phyloP scores from a whole-genome alignment of 2,113 vertebrate species.

The Heterocephalus glaber region DNA sequence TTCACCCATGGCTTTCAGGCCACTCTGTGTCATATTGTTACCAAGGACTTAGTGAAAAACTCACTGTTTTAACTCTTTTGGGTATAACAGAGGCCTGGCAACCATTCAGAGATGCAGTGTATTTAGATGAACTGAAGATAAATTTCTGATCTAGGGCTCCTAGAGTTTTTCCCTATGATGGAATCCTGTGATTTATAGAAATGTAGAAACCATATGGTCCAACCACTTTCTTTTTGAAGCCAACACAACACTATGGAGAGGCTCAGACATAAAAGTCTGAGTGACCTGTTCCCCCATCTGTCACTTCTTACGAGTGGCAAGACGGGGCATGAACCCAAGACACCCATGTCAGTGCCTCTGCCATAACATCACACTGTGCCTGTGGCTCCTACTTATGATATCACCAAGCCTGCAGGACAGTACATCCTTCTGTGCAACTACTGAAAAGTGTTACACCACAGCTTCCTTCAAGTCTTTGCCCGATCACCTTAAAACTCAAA shows the following conservation, averaged over 20 bases:
- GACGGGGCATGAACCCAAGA: background rate
- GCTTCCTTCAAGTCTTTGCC: background rate
- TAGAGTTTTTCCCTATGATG: background rate
- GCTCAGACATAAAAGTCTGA: background rate
- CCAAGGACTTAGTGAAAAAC: background rate
- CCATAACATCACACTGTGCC: background rate
- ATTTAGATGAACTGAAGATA: background rate
- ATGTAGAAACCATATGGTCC: background rate
- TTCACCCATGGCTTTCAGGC: background rate
- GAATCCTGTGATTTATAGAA: background rate
- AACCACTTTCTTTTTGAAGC: background rate
- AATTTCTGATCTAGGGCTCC: background rate
- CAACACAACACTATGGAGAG: background rate
- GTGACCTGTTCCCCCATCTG: background rate
- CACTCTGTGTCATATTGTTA: background rate
- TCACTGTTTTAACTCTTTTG: background rate
- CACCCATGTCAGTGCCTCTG: background rate
- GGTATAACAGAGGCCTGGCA: background rate
- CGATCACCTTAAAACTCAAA: conserved; percentile 45
- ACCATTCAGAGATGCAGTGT: background rate
- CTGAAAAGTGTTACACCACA: background rate
- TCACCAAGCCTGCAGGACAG: background rate
- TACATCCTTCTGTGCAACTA: background rate
- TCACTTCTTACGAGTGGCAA: background rate
- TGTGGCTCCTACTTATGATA: background rate